These are phyloP conservation scores for Xestoiulus laeticollis DNA, from an alignment of 2,888 invertebrate species.

Conservation along the genomic window DNA sequence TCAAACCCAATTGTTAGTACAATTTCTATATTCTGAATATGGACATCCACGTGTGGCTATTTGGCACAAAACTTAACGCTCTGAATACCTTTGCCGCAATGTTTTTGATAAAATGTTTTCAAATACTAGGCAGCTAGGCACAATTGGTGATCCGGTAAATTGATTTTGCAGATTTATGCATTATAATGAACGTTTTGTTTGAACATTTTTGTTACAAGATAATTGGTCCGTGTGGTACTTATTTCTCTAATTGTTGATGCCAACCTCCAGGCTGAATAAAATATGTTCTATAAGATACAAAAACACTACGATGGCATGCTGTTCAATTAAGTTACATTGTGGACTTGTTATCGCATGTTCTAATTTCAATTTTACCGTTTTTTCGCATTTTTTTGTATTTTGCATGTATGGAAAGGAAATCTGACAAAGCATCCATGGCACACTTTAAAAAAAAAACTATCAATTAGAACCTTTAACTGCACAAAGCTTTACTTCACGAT, in stretches of 20 bases:
- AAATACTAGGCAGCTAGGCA: not conserved
- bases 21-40: not conserved
- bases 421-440: too few relatives aligned
- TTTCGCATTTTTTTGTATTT: too few relatives aligned
- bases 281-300: not conserved
- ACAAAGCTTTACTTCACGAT: too few relatives aligned
- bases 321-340: too few relatives aligned
- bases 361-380: too few relatives aligned
- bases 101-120: not conserved
- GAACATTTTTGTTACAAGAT: not conserved
- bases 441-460: too few relatives aligned
- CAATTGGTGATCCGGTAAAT: not conserved
- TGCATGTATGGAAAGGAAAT: too few relatives aligned
- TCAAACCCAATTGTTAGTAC: not conserved
- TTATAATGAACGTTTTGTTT: conserved; percentile 6
- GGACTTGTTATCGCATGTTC: too few relatives aligned
- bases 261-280: not conserved
- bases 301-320: too few relatives aligned
- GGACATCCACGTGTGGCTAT: not conserved
- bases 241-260: not conserved
- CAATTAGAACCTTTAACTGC: too few relatives aligned
- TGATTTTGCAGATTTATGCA: not conserved
- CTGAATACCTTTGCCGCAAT: not conserved
- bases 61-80: conserved; percentile 10
- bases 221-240: not conserved